Evolutionary conservation across 2,113 vertebrate species (phyloP).

Genomic region (chimpanzee (Pan troglodytes)): NHGRI_mPanTro3-v2.1_pri NC_072410.2:23710001-23710500

Average conservation of each 20-base stretch:
- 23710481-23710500: conserved; percentile 84
- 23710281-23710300: conserved; percentile 89
- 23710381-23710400: conserved; percentile 88
- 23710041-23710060: conserved; percentile 61
- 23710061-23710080: conserved; percentile 67
- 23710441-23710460: conserved; percentile 86
- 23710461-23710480: conserved; percentile 82
- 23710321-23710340: conserved; percentile 87
- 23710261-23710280: conserved; percentile 90
- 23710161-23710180: conserved; percentile 79
- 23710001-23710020: neutral
- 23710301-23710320: conserved; percentile 88
- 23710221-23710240: conserved; percentile 85
- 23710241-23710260: conserved; percentile 84
- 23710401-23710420: conserved; percentile 86
- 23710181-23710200: conserved; percentile 79
- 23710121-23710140: conserved; percentile 38
- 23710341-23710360: conserved; percentile 88
- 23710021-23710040: conserved; percentile 49
- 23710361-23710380: conserved; percentile 88
- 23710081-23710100: neutral
- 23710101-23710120: conserved; percentile 44
- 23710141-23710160: conserved; percentile 77
- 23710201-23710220: conserved; percentile 81
- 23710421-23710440: conserved; percentile 86